Evolutionary conservation across 2,888 invertebrate species (phyloP).

Genomic region (Pegoplata infirma): DNA sequence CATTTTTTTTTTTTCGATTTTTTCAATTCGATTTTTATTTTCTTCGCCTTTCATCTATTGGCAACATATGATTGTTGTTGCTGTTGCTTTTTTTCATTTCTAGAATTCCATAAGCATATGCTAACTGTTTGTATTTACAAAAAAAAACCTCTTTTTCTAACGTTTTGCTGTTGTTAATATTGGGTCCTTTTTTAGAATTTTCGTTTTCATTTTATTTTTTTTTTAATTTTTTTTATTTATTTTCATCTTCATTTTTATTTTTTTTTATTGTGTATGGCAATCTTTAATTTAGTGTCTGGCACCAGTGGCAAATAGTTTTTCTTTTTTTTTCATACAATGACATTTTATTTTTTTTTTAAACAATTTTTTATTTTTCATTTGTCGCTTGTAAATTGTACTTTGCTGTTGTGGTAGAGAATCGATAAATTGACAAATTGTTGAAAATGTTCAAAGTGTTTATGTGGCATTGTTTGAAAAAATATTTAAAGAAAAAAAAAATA

Average conservation of each 20-base stretch:
- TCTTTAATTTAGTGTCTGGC: constrained; percentile 64
- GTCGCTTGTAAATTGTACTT: neutral
- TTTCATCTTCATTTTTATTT: constrained; percentile 33
- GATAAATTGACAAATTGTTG: constrained; percentile 76
- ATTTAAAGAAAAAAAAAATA: constrained; percentile 54
- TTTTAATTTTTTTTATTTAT: no score
- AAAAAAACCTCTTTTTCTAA: constrained; percentile 11
- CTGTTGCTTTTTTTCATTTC: no score
- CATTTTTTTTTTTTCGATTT: constrained; percentile 27
- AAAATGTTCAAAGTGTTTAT: constrained; percentile 62
- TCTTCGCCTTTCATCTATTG: constrained; percentile 38
- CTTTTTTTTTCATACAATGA: constrained; percentile 43
- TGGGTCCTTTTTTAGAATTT: constrained; percentile 25
- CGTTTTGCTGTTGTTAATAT: neutral
- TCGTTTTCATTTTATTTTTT: constrained; percentile 23
- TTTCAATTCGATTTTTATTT: neutral
- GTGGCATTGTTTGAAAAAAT: constrained; percentile 42
- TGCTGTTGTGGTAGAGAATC: constrained; percentile 64
- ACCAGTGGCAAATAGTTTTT: constrained; percentile 62
- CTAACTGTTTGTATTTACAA: constrained; percentile 61
- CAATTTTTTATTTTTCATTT: neutral
- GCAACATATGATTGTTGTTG: constrained; percentile 45
- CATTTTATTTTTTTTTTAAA: constrained; percentile 32
- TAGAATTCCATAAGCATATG: constrained; percentile 64
- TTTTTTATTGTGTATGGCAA: constrained; percentile 38